Evolutionary conservation across 2,888 invertebrate species (phyloP), one percentile per base, ranked within the genome.

Genomic region (Cryptocephalus primarius): DNA sequence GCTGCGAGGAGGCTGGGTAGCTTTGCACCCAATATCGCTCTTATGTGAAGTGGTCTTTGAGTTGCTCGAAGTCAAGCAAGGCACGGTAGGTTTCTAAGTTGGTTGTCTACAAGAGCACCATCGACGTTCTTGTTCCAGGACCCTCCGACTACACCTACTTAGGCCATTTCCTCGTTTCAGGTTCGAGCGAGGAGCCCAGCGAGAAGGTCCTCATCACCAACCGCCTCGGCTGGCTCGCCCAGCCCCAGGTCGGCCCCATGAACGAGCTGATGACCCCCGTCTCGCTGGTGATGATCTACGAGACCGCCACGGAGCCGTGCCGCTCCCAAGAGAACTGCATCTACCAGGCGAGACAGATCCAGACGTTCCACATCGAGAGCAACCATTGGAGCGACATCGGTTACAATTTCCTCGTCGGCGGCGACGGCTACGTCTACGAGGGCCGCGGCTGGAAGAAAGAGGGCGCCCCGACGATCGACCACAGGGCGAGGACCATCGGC

Each of bases 351-450:
- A 44, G 82, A 10, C 64, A 72, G 22, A 78, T 83, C 42, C 86
- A 86, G 65, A 75, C 71, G 22, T 83, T 74, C 57, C 85, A 88
- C 64, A 80, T 88, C 33, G 83, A 84, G 55, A 75, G 76, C 13
- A 68, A 66, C 46, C 64, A 71, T 0, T 83, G 81, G 75, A 74
- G 71, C 48, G 88, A 88, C 60, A 85, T 87, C 22, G 80, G 74
- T 0, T 88, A 85, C 64, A 89, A 85, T 62, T 90, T 87, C 56
- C 67, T 89, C 2, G 77, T 89, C 13, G 88, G 86, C 0, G 87
- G 86, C 9, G 87, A 87, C 60, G 87, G 87, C 0, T 82, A 79
- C 0, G 87, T 79, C 0, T 87, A 86, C 62, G 77, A 75, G 54
- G 87, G 84, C 14, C 43, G 52, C 33, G 49, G 52, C 8, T 52